A percentile compares a stretch with the other conserved stretches of the same genome.
Evolutionary conservation across 1,140 invertebrate genomes (phyloP).

Genomic region (Doryteuthis pealeii): DNA sequence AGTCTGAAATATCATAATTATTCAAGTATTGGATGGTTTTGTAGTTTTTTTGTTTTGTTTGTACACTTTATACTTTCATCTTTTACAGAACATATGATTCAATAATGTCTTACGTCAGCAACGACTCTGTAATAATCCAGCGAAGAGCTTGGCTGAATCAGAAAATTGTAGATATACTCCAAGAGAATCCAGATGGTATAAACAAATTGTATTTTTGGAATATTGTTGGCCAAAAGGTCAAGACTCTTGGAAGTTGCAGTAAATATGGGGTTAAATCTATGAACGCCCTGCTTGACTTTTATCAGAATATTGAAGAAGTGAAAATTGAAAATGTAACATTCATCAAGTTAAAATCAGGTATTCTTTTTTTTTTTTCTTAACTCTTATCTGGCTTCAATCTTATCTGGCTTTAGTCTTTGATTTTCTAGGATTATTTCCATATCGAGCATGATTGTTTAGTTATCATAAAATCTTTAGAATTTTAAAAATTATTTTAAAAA

Average conservation of each 20-base stretch:
- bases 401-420: not conserved
- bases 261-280: not conserved
- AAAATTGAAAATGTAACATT: not conserved
- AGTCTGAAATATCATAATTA: too few species aligned
- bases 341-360: not conserved
- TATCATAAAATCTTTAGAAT: not conserved
- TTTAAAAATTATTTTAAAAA: not conserved
- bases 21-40: too few species aligned
- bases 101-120: too few species aligned
- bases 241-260: not conserved
- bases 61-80: too few species aligned
- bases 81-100: too few species aligned
- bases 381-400: not conserved
- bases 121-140: not conserved
- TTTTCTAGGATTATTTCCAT: not conserved
- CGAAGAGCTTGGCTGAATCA: constrained; percentile 12
- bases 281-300: not conserved
- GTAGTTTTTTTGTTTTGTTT: too few species aligned
- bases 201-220: constrained; percentile 13
- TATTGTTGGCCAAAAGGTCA: not conserved
- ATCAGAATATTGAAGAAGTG: not conserved
- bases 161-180: constrained; percentile 22
- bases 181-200: constrained; percentile 16
- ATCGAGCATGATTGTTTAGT: not conserved
- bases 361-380: not conserved